A percentile compares a stretch with the other conserved stretches of the same genome.
Evolutionary conservation across 1,140 invertebrate species (phyloP).

Genomic region (Drosophila takahashii): DNA sequence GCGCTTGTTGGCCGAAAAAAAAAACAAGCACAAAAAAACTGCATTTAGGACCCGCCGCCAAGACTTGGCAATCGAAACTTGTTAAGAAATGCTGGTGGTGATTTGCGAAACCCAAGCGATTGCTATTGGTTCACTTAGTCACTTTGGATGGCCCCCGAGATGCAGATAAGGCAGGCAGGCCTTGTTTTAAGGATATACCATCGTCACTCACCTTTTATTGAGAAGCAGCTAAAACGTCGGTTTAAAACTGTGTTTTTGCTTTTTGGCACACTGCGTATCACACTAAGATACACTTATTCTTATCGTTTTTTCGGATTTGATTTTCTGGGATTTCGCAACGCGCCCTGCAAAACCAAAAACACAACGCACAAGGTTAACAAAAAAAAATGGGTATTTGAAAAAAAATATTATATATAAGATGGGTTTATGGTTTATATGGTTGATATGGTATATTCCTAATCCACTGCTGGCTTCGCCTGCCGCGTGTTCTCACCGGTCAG

Average conservation of each 20-base stretch:
- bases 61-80: slow-evolving; percentile 16
- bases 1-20: slow-evolving; percentile 8
- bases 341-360: slow-evolving; percentile 24
- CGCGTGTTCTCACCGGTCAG: slow-evolving; percentile 59
- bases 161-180: slow-evolving; percentile 5
- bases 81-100: slow-evolving; percentile 5
- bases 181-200: not conserved
- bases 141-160: not conserved
- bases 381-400: slow-evolving; percentile 12
- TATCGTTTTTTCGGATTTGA: slow-evolving; percentile 1
- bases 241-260: slow-evolving; percentile 4
- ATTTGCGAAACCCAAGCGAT: slow-evolving; percentile 3
- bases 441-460: slow-evolving; percentile 38
- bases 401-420: slow-evolving; percentile 10
- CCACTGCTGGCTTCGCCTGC: slow-evolving; percentile 29
- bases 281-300: slow-evolving; percentile 7
- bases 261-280: slow-evolving; percentile 14
- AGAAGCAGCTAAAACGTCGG: slow-evolving; percentile 2
- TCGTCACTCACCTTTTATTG: slow-evolving; percentile 5
- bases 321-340: slow-evolving; percentile 15
- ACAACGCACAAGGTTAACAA: slow-evolving; percentile 25
- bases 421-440: not conserved
- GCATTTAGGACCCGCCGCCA: slow-evolving; percentile 1
- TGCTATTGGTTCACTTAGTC: not conserved
- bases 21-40: slow-evolving; percentile 14